These are phyloP conservation scores for Macrotis lagotis DNA, from an alignment of 2,113 vertebrate genomes.

Conservation along the genomic window DNA sequence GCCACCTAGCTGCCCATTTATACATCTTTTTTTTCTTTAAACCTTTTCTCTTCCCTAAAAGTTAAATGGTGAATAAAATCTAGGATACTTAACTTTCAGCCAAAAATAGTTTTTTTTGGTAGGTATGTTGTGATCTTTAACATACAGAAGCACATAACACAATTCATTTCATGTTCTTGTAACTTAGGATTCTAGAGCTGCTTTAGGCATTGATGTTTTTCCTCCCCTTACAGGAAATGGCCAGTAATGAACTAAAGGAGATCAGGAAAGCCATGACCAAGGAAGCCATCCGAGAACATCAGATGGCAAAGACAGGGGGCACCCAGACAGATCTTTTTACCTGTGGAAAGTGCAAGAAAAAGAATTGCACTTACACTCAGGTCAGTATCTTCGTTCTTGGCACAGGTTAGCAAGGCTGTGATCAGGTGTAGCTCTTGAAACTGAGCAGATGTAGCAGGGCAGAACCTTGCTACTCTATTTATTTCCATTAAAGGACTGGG, in stretches of 20 bases:
- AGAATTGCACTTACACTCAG: constrained; percentile 97
- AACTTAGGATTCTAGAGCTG: background rate
- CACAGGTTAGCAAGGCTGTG: background rate
- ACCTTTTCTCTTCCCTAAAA: background rate
- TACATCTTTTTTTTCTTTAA: no score
- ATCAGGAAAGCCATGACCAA: constrained; percentile 96
- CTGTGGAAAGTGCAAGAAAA: constrained; percentile 94
- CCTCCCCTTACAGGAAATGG: constrained; percentile 91
- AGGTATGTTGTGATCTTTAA: background rate
- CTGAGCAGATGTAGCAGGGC: background rate
- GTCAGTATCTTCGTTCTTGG: constrained; percentile 74
- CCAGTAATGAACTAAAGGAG: constrained; percentile 96
- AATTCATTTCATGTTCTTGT: background rate
- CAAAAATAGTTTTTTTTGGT: background rate
- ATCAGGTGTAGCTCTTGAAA: background rate
- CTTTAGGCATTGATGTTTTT: background rate
- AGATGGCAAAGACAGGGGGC: constrained; percentile 95
- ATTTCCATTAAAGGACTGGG: background rate
- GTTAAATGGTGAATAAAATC: background rate
- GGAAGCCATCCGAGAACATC: constrained; percentile 96
- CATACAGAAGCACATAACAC: background rate
- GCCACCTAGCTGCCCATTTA: no score
- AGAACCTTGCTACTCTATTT: background rate
- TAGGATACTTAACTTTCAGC: background rate
- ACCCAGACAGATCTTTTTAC: constrained; percentile 95